Evolutionary conservation across 2,888 invertebrate species (phyloP), one percentile per base, ranked within the genome.

Genomic region (Timandra comae): DNA sequence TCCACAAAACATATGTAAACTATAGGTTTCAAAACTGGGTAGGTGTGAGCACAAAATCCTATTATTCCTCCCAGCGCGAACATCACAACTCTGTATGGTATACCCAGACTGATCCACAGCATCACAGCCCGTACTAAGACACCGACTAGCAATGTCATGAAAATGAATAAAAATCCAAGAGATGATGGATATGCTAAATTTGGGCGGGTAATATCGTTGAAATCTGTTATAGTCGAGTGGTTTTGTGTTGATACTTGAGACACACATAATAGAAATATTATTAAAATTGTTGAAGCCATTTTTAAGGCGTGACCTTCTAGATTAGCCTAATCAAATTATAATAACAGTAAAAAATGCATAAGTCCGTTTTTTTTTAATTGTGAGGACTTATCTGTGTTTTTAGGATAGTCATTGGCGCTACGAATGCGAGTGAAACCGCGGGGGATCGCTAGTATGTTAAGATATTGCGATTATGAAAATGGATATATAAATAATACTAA

Each of bases 61-160:
- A 66, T 57, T 0, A 79, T 21, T 0, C 79, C 84, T 0, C 84
- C 84, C 0, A 81, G 35, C 0, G 61, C 42, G 22, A 84, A 84
- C 81, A 84, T 82, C 1, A 84, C 50, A 0, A 81, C 79, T 43
- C 82, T 42, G 24, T 75, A 82, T 0, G 84, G 82, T 1, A 82
- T 32, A 24, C 68, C 67, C 43, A 64, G 54, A 4, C 60, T 63
- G 0, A 73, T 65, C 57, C 74, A 74, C 0, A 81, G 55, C 73
- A 80, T 75, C 0, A 73, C 12, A 0, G 72, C 56, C 32, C 84
- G 56, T 4, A 81, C 57, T 0, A 79, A 20, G 0, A 78, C 79
- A 1, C 84, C 81, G 0, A 74, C 35, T 0, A 84, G 46, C 1
- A 84, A 42, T 0, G 70, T 73, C 0, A 49, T 37, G 30, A 76